Evolutionary conservation across 2,888 invertebrate species (phyloP), one percentile per base, ranked within the genome.

Genomic region (Parochlus steinenii): DNA sequence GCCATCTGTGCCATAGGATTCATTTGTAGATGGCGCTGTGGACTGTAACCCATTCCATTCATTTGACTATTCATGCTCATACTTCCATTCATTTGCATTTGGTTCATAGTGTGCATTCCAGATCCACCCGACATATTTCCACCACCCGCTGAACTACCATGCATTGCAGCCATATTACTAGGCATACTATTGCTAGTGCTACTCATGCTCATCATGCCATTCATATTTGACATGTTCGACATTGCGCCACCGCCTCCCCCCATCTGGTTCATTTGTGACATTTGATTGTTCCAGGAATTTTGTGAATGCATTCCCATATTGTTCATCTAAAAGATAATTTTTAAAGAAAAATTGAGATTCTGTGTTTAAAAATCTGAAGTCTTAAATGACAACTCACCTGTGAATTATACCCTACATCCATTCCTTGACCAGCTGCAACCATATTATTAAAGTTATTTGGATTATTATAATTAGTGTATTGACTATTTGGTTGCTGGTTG

Each of bases 1-100:
- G 73, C 71, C 70, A 75, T 74, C 43, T 72, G 74, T 54, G 71
- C 74, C 71, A 76, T 76, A 46, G 71, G 71, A 52, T 71, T 74
- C 74, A 80, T 77, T 58, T 58, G 45, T 12, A 47, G 57, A 51
- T 58, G 56, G 45, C 56, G 48, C 41, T 48, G 50, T 45, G 53
- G 49, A 44, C 47, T 49, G 41, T 55, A 57, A 31, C 45, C 47
- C 52, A 55, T 53, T 40, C 53, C 52, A 41, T 50, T 53, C 49
- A 52, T 50, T 43, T 50, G 51, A 33, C 44, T 17, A 26, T 33
- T 46, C 48, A 49, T 48, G 35, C 45, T 44, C 39, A 45, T 47
- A 48, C 50, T 50, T 41, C 51, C 53, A 39, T 51, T 50, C 56
- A 61, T 60, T 43, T 63, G 65, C 67, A 73, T 74, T 44, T 68